Conservation (phyloP, 2,797 vertebrate genomes). For the Lagodon rhomboides region DNA sequence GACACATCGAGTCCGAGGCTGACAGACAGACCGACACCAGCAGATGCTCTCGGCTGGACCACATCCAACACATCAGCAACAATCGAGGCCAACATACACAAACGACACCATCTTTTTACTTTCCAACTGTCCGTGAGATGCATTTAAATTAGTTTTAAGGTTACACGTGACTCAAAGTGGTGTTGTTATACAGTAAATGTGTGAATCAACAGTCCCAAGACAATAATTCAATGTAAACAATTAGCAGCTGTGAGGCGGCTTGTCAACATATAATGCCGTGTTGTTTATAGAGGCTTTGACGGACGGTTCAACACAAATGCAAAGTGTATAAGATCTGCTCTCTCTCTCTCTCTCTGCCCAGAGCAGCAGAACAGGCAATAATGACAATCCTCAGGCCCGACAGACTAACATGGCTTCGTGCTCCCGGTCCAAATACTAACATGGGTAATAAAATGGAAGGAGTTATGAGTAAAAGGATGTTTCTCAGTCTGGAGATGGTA, state of each 20-base stretch:
- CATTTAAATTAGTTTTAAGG: not conserved
- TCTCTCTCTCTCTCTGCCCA: constrained; percentile 11
- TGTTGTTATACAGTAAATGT: not conserved
- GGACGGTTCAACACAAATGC: not conserved
- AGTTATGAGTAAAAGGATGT: constrained; percentile 62
- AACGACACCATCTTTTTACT: not conserved
- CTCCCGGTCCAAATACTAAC: constrained; percentile 12
- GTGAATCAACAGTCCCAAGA: not conserved
- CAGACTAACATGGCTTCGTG: constrained; percentile 7
- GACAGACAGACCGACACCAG: constrained; percentile 31
- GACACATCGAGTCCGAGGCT: constrained; percentile 22
- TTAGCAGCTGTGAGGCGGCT: not conserved
- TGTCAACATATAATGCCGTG: not conserved
- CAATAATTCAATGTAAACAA: not conserved
- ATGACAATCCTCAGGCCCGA: constrained; percentile 20
- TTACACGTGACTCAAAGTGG: not conserved
- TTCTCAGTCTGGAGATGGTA: constrained; percentile 61
- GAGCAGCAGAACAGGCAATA: constrained; percentile 3
- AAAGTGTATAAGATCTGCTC: constrained; percentile 8
- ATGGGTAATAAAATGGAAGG: constrained; percentile 27
- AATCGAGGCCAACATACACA: constrained; percentile 16
- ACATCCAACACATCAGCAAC: constrained; percentile 34
- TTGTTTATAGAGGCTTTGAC: constrained; percentile 1
- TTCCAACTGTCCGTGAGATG: constrained; percentile 3
- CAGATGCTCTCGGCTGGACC: constrained; percentile 33